A percentile compares a stretch with the other conserved stretches of the same genome.
Evolutionary conservation across 2,888 invertebrate genomes (phyloP).

Genomic region (Eumacrocentrus americanus): DNA sequence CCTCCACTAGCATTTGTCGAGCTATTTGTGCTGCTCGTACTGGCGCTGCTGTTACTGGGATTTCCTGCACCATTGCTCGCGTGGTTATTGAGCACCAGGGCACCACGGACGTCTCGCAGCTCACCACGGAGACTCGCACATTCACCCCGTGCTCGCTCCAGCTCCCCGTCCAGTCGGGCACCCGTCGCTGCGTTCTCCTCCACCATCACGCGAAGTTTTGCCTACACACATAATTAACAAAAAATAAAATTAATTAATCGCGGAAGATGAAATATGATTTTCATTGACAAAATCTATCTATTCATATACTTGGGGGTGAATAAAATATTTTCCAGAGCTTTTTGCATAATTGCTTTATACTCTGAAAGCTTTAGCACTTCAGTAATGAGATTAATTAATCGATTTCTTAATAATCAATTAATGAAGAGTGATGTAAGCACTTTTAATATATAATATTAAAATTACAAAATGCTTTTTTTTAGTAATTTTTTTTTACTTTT

Average conservation of each 20-base stretch:
- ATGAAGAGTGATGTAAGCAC: no score
- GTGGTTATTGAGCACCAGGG: slow-evolving; percentile 52
- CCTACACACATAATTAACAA: no score
- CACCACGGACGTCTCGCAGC: slow-evolving; percentile 64
- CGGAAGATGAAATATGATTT: no score
- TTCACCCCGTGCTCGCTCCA: slow-evolving; percentile 71
- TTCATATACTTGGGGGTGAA: not conserved
- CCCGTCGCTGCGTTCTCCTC: slow-evolving; percentile 75
- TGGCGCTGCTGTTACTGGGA: slow-evolving; percentile 43
- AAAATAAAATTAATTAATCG: no score
- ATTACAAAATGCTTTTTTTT: not conserved
- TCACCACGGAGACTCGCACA: slow-evolving; percentile 65
- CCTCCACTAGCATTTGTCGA: slow-evolving; percentile 44
- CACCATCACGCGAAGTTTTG: slow-evolving; percentile 86
- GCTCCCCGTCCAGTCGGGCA: slow-evolving; percentile 66
- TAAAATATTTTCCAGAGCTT: not conserved
- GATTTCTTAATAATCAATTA: slow-evolving; percentile 7
- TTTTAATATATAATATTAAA: not conserved
- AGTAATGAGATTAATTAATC: slow-evolving; percentile 14
- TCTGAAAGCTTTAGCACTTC: slow-evolving; percentile 3
- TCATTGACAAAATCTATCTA: not conserved
- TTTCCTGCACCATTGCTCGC: slow-evolving; percentile 37
- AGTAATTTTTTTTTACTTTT: not conserved
- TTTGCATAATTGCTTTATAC: no score
- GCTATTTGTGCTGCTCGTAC: slow-evolving; percentile 42